Base-by-base conservation (phyloP, 2,888 invertebrate genomes). In the Xanthostigma xanthostigma region DNA sequence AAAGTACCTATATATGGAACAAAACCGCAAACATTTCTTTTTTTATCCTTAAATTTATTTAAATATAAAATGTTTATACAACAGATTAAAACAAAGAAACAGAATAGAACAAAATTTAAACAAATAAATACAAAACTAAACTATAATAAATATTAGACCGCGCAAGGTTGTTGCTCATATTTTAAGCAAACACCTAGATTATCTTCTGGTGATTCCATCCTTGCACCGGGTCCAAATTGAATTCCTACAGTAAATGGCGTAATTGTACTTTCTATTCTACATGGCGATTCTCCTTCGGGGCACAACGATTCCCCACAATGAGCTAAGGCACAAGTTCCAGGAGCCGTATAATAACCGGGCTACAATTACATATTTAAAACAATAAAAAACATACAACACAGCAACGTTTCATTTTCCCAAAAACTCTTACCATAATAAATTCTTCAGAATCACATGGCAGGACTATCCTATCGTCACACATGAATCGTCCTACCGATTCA, bases 391-490 rank as follows among this genome's bases (percentile, higher is more conserved):
- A 38, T 9, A 12, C 14, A 40, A 36, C 39, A 46, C 36, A 42
- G 12, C 27, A 39, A 44, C 37, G 17, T 37, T 44, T 46, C 6
- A 12, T 13, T 41, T 36, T 12, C 10, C 10, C 33, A 17, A 17
- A n/a, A 17, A 17, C 36, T 39, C 68, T 69, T 54, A 77, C 84
- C 70, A 81, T 79, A 50, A 89, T 75, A 59, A 89, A 82, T 61
- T 89, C 88, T 59, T 89, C 89, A 48, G 83, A 81, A 60, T 89
- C 87, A 57, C 89, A 89, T 0, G 88, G 85, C 67, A 89, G 79
- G 1, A 87, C 78, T 44, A 89, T 76, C 44, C 82, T 74, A 61
- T 89, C 87, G 11, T 67, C 68, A 60, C 89, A 89, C 51, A 54
- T 54, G 14, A 53, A 44, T 33, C 56, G 45, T 1, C 51, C 65